Evolutionary conservation across 2,888 invertebrate species (phyloP).

Genomic region (Podotricha telesiphe): DNA sequence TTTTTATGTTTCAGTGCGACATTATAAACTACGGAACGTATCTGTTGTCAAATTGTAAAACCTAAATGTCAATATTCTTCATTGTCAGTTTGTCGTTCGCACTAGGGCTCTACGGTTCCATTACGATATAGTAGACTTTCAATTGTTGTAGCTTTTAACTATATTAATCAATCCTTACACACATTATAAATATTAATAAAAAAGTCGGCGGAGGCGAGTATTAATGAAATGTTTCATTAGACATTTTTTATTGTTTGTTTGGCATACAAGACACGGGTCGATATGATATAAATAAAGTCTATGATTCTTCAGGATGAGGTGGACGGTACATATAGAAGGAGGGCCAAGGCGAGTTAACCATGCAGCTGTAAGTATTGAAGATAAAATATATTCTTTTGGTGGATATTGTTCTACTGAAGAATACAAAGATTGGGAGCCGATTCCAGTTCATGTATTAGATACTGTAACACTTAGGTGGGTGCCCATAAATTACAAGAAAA

Average conservation of each 20-base stretch:
- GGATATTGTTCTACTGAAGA: constrained; percentile 95
- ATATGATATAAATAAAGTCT: constrained; percentile 7
- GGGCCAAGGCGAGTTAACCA: constrained; percentile 96
- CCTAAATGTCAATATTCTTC: constrained; percentile 10
- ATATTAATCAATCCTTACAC: background rate
- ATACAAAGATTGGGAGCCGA: constrained; percentile 88
- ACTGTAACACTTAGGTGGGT: constrained; percentile 87
- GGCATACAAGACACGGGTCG: background rate
- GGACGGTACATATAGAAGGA: constrained; percentile 94
- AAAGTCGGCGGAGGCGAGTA: background rate
- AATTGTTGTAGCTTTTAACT: background rate
- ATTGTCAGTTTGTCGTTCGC: constrained; percentile 12
- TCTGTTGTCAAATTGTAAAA: constrained; percentile 1
- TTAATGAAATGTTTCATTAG: background rate
- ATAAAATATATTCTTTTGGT: constrained; percentile 94
- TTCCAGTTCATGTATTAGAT: constrained; percentile 94
- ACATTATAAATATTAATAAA: background rate
- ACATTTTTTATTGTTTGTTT: background rate
- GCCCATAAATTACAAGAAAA: constrained; percentile 77
- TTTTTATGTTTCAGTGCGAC: background rate
- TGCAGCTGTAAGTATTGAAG: constrained; percentile 92
- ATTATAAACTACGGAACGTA: constrained; percentile 4
- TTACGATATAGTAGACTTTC: background rate
- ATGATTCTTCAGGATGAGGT: constrained; percentile 83
- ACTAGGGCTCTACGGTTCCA: background rate